Percentiles rank a stretch among this genome's conserved stretches.
Evolutionary conservation across 2,888 invertebrate genomes (phyloP).

Genomic region (Ennomos erosarius): DNA sequence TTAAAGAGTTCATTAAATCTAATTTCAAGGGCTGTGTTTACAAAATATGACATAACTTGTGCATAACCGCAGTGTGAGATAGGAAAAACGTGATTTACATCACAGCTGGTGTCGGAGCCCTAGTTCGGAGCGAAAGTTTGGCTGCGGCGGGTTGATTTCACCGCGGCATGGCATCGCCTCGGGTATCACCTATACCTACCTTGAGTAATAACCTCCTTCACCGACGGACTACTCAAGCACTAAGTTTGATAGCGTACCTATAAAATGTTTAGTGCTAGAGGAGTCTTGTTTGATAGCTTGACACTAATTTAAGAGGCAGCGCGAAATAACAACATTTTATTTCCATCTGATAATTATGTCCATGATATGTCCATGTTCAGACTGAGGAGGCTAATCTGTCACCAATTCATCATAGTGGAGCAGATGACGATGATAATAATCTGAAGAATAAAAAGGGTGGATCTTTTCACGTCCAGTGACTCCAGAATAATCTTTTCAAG

Average conservation of each 20-base stretch:
- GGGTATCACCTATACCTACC: slow-evolving; percentile 19
- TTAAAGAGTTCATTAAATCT: too few relatives aligned
- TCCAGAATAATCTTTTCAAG: too few relatives aligned
- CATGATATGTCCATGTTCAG: too few relatives aligned
- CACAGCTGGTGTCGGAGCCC: slow-evolving; percentile 36
- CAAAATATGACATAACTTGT: slow-evolving; percentile 49
- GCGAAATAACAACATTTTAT: too few relatives aligned
- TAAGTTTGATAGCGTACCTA: slow-evolving; percentile 1
- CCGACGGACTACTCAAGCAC: slow-evolving; percentile 9
- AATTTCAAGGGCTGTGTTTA: slow-evolving; percentile 13
- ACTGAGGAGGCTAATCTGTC: too few relatives aligned
- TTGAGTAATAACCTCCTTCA: slow-evolving; percentile 38
- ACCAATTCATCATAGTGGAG: too few relatives aligned
- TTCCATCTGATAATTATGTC: too few relatives aligned
- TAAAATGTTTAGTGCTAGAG: background rate
- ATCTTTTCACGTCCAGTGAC: too few relatives aligned
- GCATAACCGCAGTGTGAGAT: slow-evolving; percentile 39
- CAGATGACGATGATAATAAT: too few relatives aligned
- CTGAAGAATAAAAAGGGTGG: too few relatives aligned
- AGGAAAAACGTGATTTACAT: slow-evolving; percentile 53
- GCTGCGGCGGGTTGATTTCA: slow-evolving; percentile 45
- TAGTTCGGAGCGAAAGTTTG: slow-evolving; percentile 52
- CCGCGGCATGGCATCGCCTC: slow-evolving; percentile 34
- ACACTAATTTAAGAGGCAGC: too few relatives aligned
- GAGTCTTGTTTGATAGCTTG: background rate